Percentiles rank a stretch among this genome's conserved stretches.
Evolutionary conservation across 2,888 invertebrate species (phyloP).

Genomic region (Yponomeuta sedellus): DNA sequence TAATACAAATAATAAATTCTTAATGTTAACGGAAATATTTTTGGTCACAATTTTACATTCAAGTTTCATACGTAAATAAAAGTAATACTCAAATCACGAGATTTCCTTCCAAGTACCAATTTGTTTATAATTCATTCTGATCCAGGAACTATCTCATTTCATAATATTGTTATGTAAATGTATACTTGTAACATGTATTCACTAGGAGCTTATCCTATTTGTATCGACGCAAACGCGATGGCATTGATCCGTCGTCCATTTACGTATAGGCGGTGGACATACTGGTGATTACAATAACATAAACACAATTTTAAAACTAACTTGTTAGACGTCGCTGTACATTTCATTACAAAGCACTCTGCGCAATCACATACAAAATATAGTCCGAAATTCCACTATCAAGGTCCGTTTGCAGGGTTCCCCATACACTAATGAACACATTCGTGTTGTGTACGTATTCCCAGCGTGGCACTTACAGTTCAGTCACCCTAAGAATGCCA

Average conservation of each 20-base stretch:
- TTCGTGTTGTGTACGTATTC: constrained; percentile 27
- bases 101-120: constrained; percentile 33
- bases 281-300: constrained; percentile 4
- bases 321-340: background rate
- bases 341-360: background rate
- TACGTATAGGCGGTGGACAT: constrained; percentile 10
- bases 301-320: background rate
- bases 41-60: constrained; percentile 12
- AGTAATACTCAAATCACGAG: constrained; percentile 47
- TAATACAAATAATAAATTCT: constrained; percentile 23
- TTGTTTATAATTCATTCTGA: constrained; percentile 28
- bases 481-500: too few species aligned
- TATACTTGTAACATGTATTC: constrained; percentile 24
- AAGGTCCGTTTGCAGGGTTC: background rate
- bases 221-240: background rate
- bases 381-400: background rate
- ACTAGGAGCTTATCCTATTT: constrained; percentile 17
- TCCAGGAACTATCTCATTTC: constrained; percentile 40
- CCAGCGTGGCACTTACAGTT: background rate
- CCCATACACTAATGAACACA: constrained; percentile 39
- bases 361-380: background rate
- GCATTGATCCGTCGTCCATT: background rate
- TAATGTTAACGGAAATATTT: constrained; percentile 31
- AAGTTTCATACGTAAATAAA: constrained; percentile 34
- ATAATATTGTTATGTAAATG: constrained; percentile 17